These are phyloP conservation scores for Syritta pipiens DNA, from an alignment of 2,888 invertebrate genomes.

Conservation along the genomic window DNA sequence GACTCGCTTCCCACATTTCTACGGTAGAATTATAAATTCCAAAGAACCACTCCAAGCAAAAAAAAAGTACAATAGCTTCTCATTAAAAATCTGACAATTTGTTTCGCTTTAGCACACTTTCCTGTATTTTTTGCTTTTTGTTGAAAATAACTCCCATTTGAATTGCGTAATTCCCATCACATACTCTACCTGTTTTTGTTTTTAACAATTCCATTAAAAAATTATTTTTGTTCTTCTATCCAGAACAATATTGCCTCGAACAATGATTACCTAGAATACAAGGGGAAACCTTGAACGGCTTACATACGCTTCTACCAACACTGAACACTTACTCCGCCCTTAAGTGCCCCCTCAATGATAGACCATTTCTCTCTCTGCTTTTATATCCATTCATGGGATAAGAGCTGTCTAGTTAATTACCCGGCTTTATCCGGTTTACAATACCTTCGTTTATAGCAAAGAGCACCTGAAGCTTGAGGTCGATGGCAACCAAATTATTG, in stretches of 20 bases:
- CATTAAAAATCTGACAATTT: background rate
- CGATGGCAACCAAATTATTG: too few species aligned
- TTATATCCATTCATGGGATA: conserved; percentile 23
- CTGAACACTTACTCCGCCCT: conserved; percentile 3
- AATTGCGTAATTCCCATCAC: too few species aligned
- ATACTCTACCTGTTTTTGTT: too few species aligned
- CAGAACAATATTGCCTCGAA: background rate
- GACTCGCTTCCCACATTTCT: too few species aligned
- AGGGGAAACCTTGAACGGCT: conserved; percentile 12
- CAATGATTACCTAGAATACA: conserved; percentile 4
- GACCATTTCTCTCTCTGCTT: conserved; percentile 1
- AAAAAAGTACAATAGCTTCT: background rate
- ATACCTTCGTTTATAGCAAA: too few species aligned
- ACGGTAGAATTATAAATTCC: too few species aligned
- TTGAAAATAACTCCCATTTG: too few species aligned
- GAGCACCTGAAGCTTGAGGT: too few species aligned
- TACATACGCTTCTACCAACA: background rate
- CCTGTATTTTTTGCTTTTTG: background rate
- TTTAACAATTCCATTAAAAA: background rate
- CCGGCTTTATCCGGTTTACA: conserved; percentile 22
- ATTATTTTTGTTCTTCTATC: background rate
- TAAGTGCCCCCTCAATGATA: conserved; percentile 16
- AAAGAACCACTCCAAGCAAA: background rate
- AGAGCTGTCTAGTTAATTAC: conserved; percentile 40
- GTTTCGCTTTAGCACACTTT: background rate